phyloP scores from a whole-genome alignment of 2,888 invertebrate species.

The Sarcophaga carnaria region DNA sequence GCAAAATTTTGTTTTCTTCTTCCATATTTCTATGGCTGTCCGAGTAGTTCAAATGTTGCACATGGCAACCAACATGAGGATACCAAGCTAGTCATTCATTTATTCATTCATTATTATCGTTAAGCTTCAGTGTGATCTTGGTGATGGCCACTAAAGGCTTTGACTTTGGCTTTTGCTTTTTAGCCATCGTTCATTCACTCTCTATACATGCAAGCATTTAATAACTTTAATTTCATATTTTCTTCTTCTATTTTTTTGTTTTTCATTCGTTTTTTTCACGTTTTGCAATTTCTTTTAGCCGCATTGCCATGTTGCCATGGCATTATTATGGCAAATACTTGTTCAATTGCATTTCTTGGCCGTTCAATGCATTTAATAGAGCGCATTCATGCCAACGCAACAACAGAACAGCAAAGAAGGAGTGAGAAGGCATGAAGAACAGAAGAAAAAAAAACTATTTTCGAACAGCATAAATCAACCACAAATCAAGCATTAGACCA shows the following conservation, averaged over 20 bases:
- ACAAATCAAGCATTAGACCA: slow-evolving; percentile 56
- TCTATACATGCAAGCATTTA: not conserved
- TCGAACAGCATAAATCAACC: slow-evolving; percentile 58
- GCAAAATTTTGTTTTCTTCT: no score
- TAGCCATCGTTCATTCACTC: not conserved
- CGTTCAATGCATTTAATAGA: slow-evolving; percentile 29
- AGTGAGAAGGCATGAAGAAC: not conserved
- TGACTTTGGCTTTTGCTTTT: not conserved
- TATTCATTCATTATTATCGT: not conserved
- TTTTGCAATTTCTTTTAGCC: slow-evolving; percentile 11
- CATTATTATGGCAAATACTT: slow-evolving; percentile 32
- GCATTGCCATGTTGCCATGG: slow-evolving; percentile 10
- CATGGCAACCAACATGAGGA: not conserved
- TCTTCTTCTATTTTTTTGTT: not conserved
- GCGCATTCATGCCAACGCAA: not conserved
- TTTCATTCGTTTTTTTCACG: no score
- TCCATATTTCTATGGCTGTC: not conserved
- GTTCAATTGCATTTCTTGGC: slow-evolving; percentile 49
- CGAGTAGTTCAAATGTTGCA: not conserved
- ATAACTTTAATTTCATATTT: not conserved
- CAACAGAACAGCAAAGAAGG: not conserved
- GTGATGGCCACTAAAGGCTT: not conserved
- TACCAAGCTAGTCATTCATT: slow-evolving; percentile 30
- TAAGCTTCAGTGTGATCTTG: slow-evolving; percentile 41
- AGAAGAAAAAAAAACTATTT: slow-evolving; percentile 33